Conservation (phyloP, 1,140 invertebrate genomes). For the Dendrolimus punctatus region DNA sequence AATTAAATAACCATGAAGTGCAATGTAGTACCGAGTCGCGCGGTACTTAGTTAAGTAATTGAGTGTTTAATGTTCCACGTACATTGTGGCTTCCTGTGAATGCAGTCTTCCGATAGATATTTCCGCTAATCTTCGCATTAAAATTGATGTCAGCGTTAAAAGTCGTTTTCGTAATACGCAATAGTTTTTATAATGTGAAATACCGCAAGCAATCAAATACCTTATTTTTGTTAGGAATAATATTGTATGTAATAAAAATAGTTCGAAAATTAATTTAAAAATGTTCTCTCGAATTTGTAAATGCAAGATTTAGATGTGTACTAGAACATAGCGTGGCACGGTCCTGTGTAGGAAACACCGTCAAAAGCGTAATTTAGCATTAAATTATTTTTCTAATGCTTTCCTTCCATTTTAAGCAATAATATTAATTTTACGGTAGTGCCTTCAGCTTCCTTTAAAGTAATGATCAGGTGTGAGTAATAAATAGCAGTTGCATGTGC, state of each 20-base stretch:
- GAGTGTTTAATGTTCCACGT: slow-evolving; percentile 58
- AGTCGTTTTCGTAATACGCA: slow-evolving; percentile 17
- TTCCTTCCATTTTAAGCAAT: slow-evolving; percentile 62
- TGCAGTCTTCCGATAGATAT: slow-evolving; percentile 70
- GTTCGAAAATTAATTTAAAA: too few relatives aligned
- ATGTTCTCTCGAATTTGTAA: too few relatives aligned
- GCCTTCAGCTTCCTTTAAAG: slow-evolving; percentile 65
- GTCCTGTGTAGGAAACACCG: slow-evolving; percentile 30
- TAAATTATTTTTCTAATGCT: slow-evolving; percentile 63
- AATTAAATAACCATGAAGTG: slow-evolving; percentile 42
- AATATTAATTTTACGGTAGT: slow-evolving; percentile 65
- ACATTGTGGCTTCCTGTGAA: slow-evolving; percentile 67
- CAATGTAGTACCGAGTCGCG: slow-evolving; percentile 40
- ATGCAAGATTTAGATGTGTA: slow-evolving; percentile 1
- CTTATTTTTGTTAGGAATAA: too few relatives aligned
- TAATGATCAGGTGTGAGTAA: slow-evolving; percentile 49
- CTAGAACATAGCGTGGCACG: slow-evolving; percentile 37
- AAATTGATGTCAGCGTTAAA: slow-evolving; percentile 43
- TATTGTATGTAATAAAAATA: too few relatives aligned
- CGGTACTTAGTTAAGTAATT: slow-evolving; percentile 61
- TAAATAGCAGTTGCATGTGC: slow-evolving; percentile 58
- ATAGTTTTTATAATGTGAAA: background rate
- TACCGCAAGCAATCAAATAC: too few relatives aligned
- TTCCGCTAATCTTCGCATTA: slow-evolving; percentile 62
- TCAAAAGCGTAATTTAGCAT: slow-evolving; percentile 45